A percentile compares a stretch with the other conserved stretches of the same genome.
Conservation (phyloP, 2,113 vertebrate genomes). For the Scomber japonicus region DNA sequence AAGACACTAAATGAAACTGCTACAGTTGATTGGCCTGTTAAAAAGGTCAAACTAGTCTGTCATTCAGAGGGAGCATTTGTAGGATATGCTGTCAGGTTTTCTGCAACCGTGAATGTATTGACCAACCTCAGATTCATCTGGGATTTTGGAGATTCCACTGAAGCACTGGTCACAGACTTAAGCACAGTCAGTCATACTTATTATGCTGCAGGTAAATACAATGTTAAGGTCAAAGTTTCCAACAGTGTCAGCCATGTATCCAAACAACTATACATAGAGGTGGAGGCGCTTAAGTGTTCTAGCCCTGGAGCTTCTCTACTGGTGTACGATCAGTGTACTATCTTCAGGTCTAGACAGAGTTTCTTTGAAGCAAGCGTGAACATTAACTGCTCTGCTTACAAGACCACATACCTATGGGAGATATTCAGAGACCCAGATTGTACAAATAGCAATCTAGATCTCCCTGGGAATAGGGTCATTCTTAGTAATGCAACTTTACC, state of each 20-base stretch:
- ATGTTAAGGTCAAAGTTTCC: conserved; percentile 70
- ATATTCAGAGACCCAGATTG: conserved; percentile 65
- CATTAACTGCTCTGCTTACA: conserved; percentile 83
- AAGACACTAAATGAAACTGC: conserved; percentile 53
- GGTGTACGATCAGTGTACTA: conserved; percentile 51
- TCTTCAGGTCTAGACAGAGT: conserved; percentile 75
- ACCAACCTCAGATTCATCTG: conserved; percentile 79
- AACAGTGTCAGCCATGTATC: conserved; percentile 80
- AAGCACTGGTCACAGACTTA: conserved; percentile 39
- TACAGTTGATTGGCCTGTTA: conserved; percentile 78
- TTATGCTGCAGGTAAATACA: conserved; percentile 64
- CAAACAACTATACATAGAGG: conserved; percentile 60
- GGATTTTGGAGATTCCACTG: conserved; percentile 79
- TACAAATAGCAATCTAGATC: background rate
- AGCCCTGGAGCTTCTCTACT: conserved; percentile 70
- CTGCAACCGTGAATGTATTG: conserved; percentile 53
- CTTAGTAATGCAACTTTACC: conserved; percentile 64
- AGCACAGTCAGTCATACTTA: conserved; percentile 71
- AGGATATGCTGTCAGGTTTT: conserved; percentile 70
- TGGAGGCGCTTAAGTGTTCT: conserved; percentile 75
- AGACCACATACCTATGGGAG: conserved; percentile 83
- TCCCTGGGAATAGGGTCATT: conserved; percentile 19
- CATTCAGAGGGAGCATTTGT: conserved; percentile 69
- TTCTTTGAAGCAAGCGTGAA: conserved; percentile 84
- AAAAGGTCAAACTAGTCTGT: conserved; percentile 58